phyloP scores from a whole-genome alignment of 2,113 vertebrate species.

The Probosciger aterrimus region DNA sequence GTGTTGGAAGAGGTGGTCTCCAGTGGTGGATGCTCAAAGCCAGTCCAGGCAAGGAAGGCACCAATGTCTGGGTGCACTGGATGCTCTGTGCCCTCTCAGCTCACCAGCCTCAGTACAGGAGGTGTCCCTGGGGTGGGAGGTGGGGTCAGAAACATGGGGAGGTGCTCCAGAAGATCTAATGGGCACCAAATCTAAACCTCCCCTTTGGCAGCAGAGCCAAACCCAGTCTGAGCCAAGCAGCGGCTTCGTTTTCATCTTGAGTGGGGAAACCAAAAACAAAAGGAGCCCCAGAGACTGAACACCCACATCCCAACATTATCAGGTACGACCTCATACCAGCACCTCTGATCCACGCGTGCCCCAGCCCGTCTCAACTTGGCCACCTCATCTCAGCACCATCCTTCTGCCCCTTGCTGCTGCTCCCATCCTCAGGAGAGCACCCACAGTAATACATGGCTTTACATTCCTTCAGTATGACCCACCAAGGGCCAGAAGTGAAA shows the following conservation, averaged over 20 bases:
- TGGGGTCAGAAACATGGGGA: not conserved
- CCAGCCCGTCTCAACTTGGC: not conserved
- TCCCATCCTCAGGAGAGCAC: not conserved
- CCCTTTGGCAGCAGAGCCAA: not conserved
- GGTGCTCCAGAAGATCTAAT: not conserved
- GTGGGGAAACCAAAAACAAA: not conserved
- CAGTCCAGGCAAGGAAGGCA: not conserved
- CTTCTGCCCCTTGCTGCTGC: not conserved
- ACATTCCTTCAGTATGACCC: not conserved
- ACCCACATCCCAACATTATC: too few relatives aligned
- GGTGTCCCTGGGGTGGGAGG: not conserved
- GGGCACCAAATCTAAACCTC: not conserved
- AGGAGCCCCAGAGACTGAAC: not conserved
- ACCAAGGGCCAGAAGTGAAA: not conserved
- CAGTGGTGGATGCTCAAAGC: not conserved
- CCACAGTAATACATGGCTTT: not conserved
- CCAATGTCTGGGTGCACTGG: rapidly evolving
- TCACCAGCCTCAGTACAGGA: not conserved
- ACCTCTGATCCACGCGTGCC: rapidly evolving
- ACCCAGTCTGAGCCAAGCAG: not conserved
- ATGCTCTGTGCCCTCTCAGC: not conserved
- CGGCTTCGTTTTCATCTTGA: not conserved
- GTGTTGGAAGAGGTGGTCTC: not conserved
- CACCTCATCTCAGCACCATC: not conserved
- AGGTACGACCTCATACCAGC: not conserved